Percentiles rank a stretch among this genome's conserved stretches.
These are phyloP conservation scores for Zonotrichia leucophrys DNA, from an alignment of 2,113 vertebrate species.

Conservation along the genomic window DNA sequence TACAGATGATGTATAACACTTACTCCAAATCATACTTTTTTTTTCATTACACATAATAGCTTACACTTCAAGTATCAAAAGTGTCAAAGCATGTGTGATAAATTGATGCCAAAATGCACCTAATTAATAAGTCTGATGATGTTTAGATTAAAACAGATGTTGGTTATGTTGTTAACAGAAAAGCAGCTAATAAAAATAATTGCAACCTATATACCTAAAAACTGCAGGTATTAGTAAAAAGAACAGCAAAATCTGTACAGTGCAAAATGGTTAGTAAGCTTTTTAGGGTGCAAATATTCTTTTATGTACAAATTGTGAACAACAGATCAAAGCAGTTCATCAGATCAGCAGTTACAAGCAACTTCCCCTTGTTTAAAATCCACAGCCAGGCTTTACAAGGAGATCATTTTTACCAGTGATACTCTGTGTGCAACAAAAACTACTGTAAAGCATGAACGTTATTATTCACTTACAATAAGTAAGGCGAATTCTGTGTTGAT, in stretches of 20 bases:
- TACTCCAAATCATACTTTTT: constrained; percentile 64
- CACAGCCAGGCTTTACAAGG: neutral
- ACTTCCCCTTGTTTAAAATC: neutral
- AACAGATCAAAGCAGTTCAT: constrained; percentile 17
- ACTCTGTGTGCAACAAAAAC: neutral
- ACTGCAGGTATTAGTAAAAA: constrained; percentile 39
- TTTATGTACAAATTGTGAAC: neutral
- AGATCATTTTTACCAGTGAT: neutral
- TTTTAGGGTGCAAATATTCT: neutral
- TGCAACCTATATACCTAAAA: constrained; percentile 42
- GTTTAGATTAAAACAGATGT: constrained; percentile 69
- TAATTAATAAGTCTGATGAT: constrained; percentile 70
- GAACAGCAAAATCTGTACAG: constrained; percentile 32
- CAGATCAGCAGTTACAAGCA: neutral
- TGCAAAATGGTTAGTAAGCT: constrained; percentile 2
- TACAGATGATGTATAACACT: constrained; percentile 68
- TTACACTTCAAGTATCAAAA: constrained; percentile 61
- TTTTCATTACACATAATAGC: constrained; percentile 64
- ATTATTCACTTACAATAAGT: neutral
- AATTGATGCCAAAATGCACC: constrained; percentile 69
- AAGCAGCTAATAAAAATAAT: constrained; percentile 68
- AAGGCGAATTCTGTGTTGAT: neutral
- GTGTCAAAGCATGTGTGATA: constrained; percentile 63
- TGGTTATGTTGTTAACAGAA: constrained; percentile 57
- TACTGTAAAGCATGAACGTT: neutral